Evolutionary conservation across 2,888 invertebrate genomes (phyloP).

Genomic region (Autographa gamma): DNA sequence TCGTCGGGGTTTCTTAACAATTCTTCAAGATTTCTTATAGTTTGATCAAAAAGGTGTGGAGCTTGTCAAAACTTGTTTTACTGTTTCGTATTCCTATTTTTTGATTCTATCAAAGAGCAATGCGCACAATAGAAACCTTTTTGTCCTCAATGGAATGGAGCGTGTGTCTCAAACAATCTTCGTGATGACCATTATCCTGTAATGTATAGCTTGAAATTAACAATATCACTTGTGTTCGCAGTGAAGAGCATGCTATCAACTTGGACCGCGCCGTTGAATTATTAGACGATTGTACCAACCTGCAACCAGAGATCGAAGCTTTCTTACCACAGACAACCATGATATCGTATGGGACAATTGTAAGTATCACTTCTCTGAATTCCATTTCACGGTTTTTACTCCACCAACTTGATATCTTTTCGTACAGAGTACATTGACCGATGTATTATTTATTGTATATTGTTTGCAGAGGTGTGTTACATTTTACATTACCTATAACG

Average conservation of each 20-base stretch:
- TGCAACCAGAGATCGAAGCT: conserved; percentile 33
- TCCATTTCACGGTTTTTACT: neutral
- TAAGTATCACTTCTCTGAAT: conserved; percentile 24
- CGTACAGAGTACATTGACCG: neutral
- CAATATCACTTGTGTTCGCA: conserved; percentile 21
- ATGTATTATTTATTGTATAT: neutral
- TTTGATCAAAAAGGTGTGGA: no score
- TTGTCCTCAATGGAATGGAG: no score
- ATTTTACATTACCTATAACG: neutral
- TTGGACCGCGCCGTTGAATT: conserved; percentile 44
- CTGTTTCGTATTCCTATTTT: no score
- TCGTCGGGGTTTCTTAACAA: no score
- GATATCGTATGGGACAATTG: conserved; percentile 40
- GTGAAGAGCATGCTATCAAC: conserved; percentile 40
- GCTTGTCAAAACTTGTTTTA: no score
- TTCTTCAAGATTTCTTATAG: no score
- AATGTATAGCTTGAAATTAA: neutral
- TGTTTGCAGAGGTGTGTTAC: neutral
- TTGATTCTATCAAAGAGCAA: no score
- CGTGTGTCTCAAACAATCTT: neutral
- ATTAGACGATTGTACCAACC: conserved; percentile 25
- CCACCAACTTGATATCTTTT: neutral
- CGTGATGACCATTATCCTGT: neutral
- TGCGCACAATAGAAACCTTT: no score
- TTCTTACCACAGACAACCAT: conserved; percentile 30